phyloP scores from a whole-genome alignment of 2,797 vertebrate genomes.

The Myioborus miniatus region DNA sequence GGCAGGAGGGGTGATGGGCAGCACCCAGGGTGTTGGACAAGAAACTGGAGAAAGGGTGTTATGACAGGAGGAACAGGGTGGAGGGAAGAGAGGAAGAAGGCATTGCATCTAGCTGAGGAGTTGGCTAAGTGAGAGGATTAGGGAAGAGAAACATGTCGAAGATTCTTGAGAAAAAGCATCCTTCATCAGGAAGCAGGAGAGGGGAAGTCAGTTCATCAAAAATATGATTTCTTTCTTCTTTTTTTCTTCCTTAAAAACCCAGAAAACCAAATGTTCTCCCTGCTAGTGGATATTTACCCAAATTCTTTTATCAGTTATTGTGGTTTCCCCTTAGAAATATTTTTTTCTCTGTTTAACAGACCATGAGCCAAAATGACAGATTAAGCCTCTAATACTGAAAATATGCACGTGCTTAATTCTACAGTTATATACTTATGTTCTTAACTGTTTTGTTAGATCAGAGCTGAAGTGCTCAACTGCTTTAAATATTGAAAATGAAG shows the following conservation, averaged over 20 bases:
- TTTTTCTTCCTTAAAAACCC: background rate
- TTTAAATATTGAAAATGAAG: conserved; percentile 34
- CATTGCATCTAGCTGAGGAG: background rate
- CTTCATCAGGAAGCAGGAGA: background rate
- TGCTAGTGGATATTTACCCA: background rate
- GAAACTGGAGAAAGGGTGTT: background rate
- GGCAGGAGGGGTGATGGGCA: background rate
- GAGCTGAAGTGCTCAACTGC: conserved; percentile 15
- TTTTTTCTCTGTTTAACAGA: background rate
- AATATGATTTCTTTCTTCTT: background rate
- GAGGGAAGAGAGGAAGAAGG: background rate
- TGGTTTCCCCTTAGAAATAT: background rate
- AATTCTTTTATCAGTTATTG: background rate
- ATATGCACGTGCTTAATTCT: conserved; percentile 23
- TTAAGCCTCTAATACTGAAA: conserved; percentile 47
- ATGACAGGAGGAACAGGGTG: background rate
- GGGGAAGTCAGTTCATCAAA: background rate
- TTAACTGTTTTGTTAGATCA: conserved; percentile 46
- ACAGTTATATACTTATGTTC: conserved; percentile 35
- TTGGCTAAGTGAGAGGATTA: background rate
- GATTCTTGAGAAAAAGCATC: background rate
- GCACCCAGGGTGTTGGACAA: background rate
- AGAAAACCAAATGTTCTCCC: background rate
- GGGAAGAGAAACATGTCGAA: background rate
- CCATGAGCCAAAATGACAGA: conserved; percentile 13